Base-by-base conservation (phyloP, 2,888 invertebrate genomes). In the Chrysodeixis includens region DNA sequence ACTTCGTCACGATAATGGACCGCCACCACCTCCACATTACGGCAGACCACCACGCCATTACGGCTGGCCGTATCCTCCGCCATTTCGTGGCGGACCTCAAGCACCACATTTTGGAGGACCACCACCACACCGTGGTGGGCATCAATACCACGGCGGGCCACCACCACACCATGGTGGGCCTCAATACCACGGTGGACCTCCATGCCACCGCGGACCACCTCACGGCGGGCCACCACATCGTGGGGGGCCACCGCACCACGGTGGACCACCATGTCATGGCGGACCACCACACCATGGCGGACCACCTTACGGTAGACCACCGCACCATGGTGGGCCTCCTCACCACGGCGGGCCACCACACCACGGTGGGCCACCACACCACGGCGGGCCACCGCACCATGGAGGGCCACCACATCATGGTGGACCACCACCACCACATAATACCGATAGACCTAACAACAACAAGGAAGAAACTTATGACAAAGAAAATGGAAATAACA, bases 21-120 rank as follows among this genome's bases (percentile, higher is more conserved):
- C 58, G 4, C 61, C 54, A 32, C 59, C 22, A 10, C n/a, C 40
- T 8, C 54, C 54, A 3, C 14, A 14, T 26, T n/a, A 30, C n/a
- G 30, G 53, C 10, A 14, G 20, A 40, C 32, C 32, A 30, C 18
- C 20, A 44, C 22, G 44, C 2, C 6, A 14, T 26, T n/a, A 30
- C n/a, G 30, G 53, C 20, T 7, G 20, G n/a, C 32, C 32, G 18
- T 12, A 12, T 32, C 40, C 40, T 49, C 76, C 72, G 0, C 62
- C 63, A 30, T 58, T 55, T n/a, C 51, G 57, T 7, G 16, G 56
- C 1, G 58, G 69, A 0, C 70, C 75, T 0, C 35, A 35, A 7
- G 73, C 76, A 12, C 67, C 60, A 18, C 62, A 60, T 26, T 56
- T 56, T 30, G 49, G 65, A n/a, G 26, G 26, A 6, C 60, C 72